These are phyloP conservation scores for Tricholaema leucomelas DNA, from an alignment of 2,113 vertebrate genomes.

Conservation along the genomic window DNA sequence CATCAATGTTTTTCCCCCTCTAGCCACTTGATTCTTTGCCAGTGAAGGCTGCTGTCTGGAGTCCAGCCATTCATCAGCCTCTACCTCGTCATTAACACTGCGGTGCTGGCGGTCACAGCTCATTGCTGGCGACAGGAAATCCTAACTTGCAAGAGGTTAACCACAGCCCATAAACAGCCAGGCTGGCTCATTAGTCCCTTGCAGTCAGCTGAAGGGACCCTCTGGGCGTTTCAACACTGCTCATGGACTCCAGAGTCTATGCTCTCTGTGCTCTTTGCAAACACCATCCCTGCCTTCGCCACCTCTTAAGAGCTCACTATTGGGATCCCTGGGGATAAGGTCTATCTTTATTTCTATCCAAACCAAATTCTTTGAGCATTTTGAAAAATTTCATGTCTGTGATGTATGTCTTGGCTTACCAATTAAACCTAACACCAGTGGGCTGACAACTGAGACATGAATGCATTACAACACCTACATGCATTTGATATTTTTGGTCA, in stretches of 20 bases:
- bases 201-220: conserved; percentile 23
- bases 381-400: not conserved
- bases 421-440: not conserved
- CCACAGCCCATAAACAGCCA: conserved; percentile 64
- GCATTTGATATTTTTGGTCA: not conserved
- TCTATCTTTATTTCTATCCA: not conserved
- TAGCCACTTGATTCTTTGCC: conserved; percentile 67
- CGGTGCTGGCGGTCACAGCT: conserved; percentile 67
- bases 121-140: conserved; percentile 70
- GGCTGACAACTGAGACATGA: not conserved
- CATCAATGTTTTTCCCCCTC: conserved; percentile 65
- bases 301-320: not conserved
- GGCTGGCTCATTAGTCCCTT: conserved; percentile 63
- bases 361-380: not conserved
- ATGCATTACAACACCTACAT: too few relatives aligned
- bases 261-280: not conserved
- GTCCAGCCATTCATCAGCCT: conserved; percentile 66
- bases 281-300: not conserved
- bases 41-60: conserved; percentile 70
- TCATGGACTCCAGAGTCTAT: not conserved
- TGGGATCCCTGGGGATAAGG: not conserved
- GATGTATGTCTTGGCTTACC: not conserved
- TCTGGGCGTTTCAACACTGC: conserved; percentile 39
- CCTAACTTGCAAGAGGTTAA: conserved; percentile 69
- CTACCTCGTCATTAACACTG: conserved; percentile 64